phyloP scores from a whole-genome alignment of 2,113 vertebrate species.

The Anarrhichthys ocellatus region DNA sequence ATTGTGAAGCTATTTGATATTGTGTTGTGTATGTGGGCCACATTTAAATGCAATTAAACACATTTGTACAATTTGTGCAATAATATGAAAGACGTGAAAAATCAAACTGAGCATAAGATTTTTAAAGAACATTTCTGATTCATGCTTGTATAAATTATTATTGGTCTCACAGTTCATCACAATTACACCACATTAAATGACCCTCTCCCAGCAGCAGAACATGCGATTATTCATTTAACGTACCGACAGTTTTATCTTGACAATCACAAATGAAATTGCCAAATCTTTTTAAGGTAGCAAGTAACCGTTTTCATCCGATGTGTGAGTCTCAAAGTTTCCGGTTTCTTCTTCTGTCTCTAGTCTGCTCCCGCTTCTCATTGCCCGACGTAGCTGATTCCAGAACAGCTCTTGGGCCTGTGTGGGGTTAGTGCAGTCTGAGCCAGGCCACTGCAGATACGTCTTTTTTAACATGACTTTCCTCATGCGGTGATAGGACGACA shows the following conservation, averaged over 20 bases:
- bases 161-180: background rate
- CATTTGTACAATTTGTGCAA: constrained; percentile 25
- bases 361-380: constrained; percentile 74
- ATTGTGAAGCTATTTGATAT: constrained; percentile 11
- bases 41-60: constrained; percentile 17
- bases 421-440: constrained; percentile 69
- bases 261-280: background rate
- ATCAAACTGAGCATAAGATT: constrained; percentile 9
- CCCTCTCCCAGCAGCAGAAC: background rate
- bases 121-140: constrained; percentile 2
- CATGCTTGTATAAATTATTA: background rate
- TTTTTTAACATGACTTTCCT: constrained; percentile 89
- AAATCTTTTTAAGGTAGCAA: constrained; percentile 47
- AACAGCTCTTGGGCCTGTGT: constrained; percentile 83
- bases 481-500: constrained; percentile 88
- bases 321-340: constrained; percentile 37
- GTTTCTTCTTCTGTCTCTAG: constrained; percentile 45
- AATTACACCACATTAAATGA: constrained; percentile 8
- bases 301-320: constrained; percentile 54
- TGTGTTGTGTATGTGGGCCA: background rate
- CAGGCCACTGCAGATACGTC: constrained; percentile 89
- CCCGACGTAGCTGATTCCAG: constrained; percentile 86
- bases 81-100: background rate
- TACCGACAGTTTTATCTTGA: background rate
- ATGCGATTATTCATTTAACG: background rate